phyloP scores from a whole-genome alignment of 2,113 vertebrate genomes.

The Beaufortia kweichowensis region DNA sequence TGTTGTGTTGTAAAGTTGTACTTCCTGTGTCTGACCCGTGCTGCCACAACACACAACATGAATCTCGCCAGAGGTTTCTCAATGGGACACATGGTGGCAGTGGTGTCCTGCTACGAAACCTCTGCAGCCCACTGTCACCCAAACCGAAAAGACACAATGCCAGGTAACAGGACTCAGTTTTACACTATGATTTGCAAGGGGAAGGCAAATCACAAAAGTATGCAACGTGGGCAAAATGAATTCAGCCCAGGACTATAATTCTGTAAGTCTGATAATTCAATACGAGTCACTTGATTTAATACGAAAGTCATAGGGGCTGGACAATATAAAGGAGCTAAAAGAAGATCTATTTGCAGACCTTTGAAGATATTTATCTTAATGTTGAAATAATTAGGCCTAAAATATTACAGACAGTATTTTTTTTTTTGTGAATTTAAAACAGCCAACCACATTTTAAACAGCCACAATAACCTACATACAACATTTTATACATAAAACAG shows the following conservation, averaged over 20 bases:
- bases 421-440: too few relatives aligned
- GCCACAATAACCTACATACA: too few relatives aligned
- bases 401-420: too few relatives aligned
- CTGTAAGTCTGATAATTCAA: too few relatives aligned
- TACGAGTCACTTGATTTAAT: neutral
- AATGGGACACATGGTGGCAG: conserved; percentile 55
- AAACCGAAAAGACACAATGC: conserved; percentile 31
- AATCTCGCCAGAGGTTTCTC: neutral
- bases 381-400: too few relatives aligned
- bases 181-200: conserved; percentile 54
- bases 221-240: conserved; percentile 44
- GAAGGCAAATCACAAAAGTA: conserved; percentile 46
- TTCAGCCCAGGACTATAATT: neutral
- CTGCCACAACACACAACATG: conserved; percentile 25
- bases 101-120: conserved; percentile 45
- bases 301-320: neutral
- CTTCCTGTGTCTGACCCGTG: conserved; percentile 4
- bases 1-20: conserved; percentile 22
- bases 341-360: too few relatives aligned
- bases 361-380: too few relatives aligned
- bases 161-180: conserved; percentile 45
- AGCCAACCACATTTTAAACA: too few relatives aligned
- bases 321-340: neutral
- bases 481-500: too few relatives aligned
- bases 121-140: neutral